These are phyloP conservation scores for Aphaenogaster rudis DNA, from an alignment of 1,140 invertebrate genomes.

Conservation along the genomic window DNA sequence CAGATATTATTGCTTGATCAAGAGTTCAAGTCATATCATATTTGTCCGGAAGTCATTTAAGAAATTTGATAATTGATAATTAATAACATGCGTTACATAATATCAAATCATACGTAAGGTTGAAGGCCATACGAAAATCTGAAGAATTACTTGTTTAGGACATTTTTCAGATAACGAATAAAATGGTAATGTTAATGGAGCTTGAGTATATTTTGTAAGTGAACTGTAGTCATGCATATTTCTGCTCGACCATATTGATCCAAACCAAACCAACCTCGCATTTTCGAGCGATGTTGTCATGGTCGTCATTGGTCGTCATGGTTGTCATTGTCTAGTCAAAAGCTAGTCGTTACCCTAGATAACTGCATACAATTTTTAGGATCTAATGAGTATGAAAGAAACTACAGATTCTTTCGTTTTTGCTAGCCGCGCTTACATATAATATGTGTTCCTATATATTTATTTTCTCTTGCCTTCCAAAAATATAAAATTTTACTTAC, in stretches of 20 bases:
- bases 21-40: not conserved
- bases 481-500: not conserved
- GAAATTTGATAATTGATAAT: not conserved
- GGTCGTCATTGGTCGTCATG: no score
- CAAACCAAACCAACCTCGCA: not conserved
- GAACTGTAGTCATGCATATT: not conserved
- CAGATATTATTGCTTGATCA: not conserved
- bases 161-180: not conserved
- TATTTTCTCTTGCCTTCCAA: not conserved
- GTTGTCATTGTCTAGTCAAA: not conserved
- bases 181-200: constrained; percentile 21
- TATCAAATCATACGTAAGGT: not conserved
- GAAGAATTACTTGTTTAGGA: no score
- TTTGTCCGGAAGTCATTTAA: not conserved
- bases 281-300: not conserved
- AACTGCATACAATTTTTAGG: not conserved
- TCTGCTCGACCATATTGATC: not conserved
- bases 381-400: not conserved
- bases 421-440: not conserved
- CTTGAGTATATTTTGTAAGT: not conserved
- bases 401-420: not conserved
- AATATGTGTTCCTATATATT: not conserved
- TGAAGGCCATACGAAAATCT: no score
- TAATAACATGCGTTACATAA: not conserved
- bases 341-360: not conserved